These are phyloP conservation scores for Luscinia megarhynchos DNA, from an alignment of 2,797 vertebrate species.

Conservation along the genomic window DNA sequence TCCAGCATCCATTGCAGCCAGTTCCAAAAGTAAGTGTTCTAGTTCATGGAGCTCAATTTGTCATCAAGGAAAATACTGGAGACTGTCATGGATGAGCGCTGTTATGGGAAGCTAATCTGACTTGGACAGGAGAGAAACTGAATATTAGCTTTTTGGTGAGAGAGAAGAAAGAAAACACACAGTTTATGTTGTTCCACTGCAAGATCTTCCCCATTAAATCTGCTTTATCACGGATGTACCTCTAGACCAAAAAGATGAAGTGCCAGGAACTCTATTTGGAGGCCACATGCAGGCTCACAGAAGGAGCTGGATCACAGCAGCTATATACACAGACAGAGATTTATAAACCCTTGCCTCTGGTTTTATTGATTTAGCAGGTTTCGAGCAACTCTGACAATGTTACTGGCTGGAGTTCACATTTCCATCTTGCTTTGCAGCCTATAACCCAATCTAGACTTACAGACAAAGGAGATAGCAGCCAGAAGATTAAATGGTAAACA, in stretches of 20 bases:
- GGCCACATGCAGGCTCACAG: not conserved
- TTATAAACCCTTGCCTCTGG: not conserved
- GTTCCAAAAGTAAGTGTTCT: slow-evolving; percentile 1
- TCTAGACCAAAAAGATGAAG: slow-evolving; percentile 22
- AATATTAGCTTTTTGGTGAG: slow-evolving; percentile 29
- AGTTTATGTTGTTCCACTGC: not conserved
- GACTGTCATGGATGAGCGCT: slow-evolving; percentile 32
- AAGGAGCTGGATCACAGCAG: not conserved
- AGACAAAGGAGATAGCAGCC: not conserved
- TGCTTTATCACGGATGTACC: slow-evolving; percentile 4
- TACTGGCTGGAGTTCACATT: not conserved
- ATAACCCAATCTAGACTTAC: not conserved
- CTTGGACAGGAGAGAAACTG: slow-evolving; percentile 48
- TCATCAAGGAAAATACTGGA: slow-evolving; percentile 42
- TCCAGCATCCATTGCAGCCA: slow-evolving; percentile 12
- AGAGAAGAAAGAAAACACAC: slow-evolving; percentile 3
- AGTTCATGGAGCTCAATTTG: slow-evolving; percentile 37
- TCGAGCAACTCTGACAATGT: not conserved
- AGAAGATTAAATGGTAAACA: not conserved
- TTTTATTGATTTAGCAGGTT: slow-evolving; percentile 45
- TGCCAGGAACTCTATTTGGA: slow-evolving; percentile 38
- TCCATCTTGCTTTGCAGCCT: not conserved
- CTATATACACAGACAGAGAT: not conserved
- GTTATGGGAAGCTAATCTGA: slow-evolving; percentile 40
- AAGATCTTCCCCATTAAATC: slow-evolving; percentile 9